Evolutionary conservation across 2,888 invertebrate genomes (phyloP), one percentile per base, ranked within the genome.

Genomic region (Parasteatoda lunata): DNA sequence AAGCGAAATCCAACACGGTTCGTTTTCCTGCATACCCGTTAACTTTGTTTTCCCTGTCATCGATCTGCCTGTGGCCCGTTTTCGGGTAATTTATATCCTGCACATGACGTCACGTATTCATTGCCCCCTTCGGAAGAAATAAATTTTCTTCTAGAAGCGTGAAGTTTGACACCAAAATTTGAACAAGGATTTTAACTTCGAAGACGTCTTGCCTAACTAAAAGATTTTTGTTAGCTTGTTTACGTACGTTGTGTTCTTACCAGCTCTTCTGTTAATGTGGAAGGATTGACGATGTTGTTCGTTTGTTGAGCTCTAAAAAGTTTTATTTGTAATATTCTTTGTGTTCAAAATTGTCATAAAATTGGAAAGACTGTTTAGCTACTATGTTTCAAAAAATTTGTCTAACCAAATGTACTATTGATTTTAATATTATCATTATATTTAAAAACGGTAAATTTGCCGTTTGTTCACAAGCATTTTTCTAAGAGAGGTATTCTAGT

Each of bases 31-130:
- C 49, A n/a, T 48, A 48, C 15, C 48, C 6, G 59, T 49, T 72
- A n/a, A 47, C 11, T 75, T 47, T 30, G 30, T 75, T 72, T n/a
- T 15, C 54, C 8, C 9, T 54, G 7, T 59, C 73, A 75, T 75
- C 54, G 52, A 75, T 75, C 59, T 59, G 4, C 73, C 8, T 54
- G 54, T 45, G 45, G 73, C 54, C 30, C 45, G 52, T 8, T 8
- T 30, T 75, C 9, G 54, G 68, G 54, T 69, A 68, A 77, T 77
- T 77, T 69, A 77, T 69, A 47, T 8, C 68, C 69, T 51, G 11
- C n/a, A 5, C 47, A 45, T 48, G 65, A 75, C 13, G 69, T 68
- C 69, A 69, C 52, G 69, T 52, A 51, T 54, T 54, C 54, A 54
- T 68, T 54, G 69, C 54, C 69, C 54, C 77, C 69, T 47, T 45